These are phyloP conservation scores for Proisotoma minuta DNA, from an alignment of 2,888 invertebrate genomes.

Conservation along the genomic window DNA sequence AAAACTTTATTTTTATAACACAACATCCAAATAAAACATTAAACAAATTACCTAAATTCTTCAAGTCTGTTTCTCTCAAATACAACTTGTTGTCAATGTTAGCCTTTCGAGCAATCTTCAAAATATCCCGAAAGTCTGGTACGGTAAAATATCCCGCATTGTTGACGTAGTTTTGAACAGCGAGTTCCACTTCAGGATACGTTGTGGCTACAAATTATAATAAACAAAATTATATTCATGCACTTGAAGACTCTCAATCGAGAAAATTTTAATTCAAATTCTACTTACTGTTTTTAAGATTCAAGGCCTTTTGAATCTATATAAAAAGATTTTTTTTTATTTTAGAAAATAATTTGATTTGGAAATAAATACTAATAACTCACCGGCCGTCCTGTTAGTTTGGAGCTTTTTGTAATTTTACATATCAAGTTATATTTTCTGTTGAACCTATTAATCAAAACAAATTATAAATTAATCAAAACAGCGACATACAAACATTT, in stretches of 20 bases:
- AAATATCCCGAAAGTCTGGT: constrained; percentile 23
- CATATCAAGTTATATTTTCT: constrained; percentile 14
- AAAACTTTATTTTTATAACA: neutral
- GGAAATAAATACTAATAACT: neutral
- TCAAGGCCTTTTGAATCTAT: constrained; percentile 15
- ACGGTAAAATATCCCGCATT: constrained; percentile 5
- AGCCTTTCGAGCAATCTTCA: neutral
- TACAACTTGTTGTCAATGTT: neutral
- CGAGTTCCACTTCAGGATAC: constrained; percentile 14
- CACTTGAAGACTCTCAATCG: no score
- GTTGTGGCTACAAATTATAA: neutral
- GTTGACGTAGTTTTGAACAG: constrained; percentile 17
- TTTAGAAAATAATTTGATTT: no score
- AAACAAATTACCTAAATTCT: neutral
- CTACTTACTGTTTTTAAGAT: constrained; percentile 8
- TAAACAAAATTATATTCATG: neutral
- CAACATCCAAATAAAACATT: neutral
- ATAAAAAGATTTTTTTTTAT: no score
- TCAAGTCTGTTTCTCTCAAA: neutral
- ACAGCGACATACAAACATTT: neutral
- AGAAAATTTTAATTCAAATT: no score
- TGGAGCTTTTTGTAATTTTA: neutral
- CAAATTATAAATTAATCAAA: neutral
- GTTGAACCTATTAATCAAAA: constrained; percentile 18
- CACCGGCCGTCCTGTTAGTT: constrained; percentile 19